These are phyloP conservation scores for Lepidocolaptes lacrymiger DNA, from an alignment of 2,797 vertebrate species.

Conservation along the genomic window DNA sequence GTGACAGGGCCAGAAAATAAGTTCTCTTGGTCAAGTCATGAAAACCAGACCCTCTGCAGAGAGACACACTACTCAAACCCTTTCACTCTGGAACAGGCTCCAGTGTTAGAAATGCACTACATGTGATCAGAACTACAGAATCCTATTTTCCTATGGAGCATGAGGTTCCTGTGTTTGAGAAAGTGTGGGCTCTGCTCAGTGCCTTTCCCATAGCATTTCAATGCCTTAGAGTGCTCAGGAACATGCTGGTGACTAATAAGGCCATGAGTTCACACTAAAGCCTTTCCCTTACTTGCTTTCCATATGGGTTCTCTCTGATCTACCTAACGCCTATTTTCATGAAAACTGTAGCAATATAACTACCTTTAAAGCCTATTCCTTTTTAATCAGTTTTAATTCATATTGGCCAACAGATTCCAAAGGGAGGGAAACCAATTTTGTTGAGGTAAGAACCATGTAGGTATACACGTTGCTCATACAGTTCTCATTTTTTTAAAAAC, in stretches of 20 bases:
- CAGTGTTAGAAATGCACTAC: background rate
- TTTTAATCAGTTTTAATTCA: background rate
- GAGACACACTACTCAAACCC: background rate
- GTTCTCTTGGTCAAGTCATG: background rate
- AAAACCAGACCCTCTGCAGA: background rate
- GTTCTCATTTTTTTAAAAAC: background rate
- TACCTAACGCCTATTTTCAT: background rate
- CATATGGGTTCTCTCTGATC: background rate
- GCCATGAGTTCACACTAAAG: background rate
- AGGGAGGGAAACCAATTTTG: background rate
- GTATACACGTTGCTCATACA: background rate
- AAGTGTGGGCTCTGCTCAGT: background rate
- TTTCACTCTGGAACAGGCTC: background rate
- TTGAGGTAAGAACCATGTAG: background rate
- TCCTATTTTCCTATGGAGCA: background rate
- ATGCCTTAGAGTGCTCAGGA: background rate
- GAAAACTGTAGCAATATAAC: background rate
- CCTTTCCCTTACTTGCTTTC: background rate
- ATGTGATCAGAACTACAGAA: background rate
- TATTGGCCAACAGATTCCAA: background rate
- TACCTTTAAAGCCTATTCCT: background rate
- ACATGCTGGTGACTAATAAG: background rate
- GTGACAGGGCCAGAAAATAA: background rate
- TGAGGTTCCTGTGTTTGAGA: background rate
- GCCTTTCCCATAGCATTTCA: background rate